phyloP scores from a whole-genome alignment of 1,140 invertebrate species.

The Drosophila elegans region DNA sequence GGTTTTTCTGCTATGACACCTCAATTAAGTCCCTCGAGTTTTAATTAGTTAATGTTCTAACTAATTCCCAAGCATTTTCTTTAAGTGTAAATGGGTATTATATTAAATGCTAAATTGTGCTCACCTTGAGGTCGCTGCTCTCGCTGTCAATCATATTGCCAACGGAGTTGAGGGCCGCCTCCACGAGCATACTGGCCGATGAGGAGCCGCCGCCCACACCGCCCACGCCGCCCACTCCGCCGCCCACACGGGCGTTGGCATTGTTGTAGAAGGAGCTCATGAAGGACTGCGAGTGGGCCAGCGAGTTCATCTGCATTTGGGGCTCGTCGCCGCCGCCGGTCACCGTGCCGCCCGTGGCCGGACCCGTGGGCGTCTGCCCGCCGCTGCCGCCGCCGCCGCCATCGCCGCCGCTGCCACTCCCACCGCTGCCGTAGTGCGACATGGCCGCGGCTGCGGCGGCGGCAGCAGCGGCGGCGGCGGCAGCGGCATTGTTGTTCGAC shows the following conservation, averaged over 20 bases:
- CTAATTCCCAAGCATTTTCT: no score
- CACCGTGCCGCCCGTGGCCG: constrained; percentile 19
- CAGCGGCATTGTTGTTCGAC: constrained; percentile 75
- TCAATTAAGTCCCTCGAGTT: no score
- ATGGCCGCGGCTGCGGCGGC: constrained; percentile 63
- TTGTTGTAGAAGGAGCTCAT: constrained; percentile 85
- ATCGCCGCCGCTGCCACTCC: constrained; percentile 9
- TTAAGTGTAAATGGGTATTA: no score
- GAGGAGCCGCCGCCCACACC: constrained; percentile 62
- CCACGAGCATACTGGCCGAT: constrained; percentile 84
- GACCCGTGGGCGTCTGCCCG: constrained; percentile 32
- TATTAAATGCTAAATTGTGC: neutral
- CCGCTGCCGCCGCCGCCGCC: constrained; percentile 16
- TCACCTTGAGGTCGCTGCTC: constrained; percentile 78
- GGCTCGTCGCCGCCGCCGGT: constrained; percentile 47
- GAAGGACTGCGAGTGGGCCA: constrained; percentile 79
- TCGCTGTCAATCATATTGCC: constrained; percentile 85
- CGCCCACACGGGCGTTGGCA: constrained; percentile 75
- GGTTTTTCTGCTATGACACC: no score
- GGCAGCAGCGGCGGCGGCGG: constrained; percentile 42
- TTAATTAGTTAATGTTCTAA: no score
- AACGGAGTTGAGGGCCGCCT: constrained; percentile 84
- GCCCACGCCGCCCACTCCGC: constrained; percentile 46
- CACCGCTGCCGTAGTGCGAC: constrained; percentile 29
- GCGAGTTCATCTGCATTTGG: constrained; percentile 83